These are phyloP conservation scores for Pycnonotus jocosus DNA, from an alignment of 2,113 vertebrate genomes.

Conservation along the genomic window DNA sequence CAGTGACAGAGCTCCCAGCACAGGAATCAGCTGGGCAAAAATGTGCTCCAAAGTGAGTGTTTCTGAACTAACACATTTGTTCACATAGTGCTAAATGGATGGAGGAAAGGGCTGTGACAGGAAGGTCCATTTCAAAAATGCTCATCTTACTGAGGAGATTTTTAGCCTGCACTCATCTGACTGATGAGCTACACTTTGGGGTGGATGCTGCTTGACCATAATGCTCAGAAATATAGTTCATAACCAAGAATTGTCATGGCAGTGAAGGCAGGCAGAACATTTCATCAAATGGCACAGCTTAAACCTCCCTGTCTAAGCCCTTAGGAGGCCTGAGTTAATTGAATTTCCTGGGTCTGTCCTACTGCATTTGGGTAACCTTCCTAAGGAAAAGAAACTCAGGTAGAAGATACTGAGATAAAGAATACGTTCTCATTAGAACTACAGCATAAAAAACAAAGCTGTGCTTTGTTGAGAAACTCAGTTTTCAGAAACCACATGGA, in stretches of 20 bases:
- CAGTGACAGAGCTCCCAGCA: neutral
- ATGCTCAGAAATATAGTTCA: neutral
- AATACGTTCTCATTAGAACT: slow-evolving; percentile 28
- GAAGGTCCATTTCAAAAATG: neutral
- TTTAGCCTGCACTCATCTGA: neutral
- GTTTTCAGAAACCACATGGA: slow-evolving; percentile 23
- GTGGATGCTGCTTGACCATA: neutral
- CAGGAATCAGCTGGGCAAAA: neutral
- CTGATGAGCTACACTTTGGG: neutral
- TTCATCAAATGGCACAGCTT: neutral
- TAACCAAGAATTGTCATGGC: neutral
- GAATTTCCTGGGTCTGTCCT: neutral
- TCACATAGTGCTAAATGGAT: neutral
- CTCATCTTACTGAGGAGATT: neutral
- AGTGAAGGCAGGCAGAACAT: neutral
- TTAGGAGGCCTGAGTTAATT: neutral
- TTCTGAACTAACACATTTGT: neutral
- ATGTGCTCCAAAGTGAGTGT: neutral
- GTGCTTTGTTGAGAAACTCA: slow-evolving; percentile 57
- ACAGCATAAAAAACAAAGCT: slow-evolving; percentile 61
- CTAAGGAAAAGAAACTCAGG: neutral
- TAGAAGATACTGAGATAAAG: neutral
- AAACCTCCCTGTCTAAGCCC: neutral
- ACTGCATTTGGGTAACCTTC: neutral
- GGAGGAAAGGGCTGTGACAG: slow-evolving; percentile 21